phyloP scores from a whole-genome alignment of 1,140 invertebrate genomes.

The Drosophila sechellia region DNA sequence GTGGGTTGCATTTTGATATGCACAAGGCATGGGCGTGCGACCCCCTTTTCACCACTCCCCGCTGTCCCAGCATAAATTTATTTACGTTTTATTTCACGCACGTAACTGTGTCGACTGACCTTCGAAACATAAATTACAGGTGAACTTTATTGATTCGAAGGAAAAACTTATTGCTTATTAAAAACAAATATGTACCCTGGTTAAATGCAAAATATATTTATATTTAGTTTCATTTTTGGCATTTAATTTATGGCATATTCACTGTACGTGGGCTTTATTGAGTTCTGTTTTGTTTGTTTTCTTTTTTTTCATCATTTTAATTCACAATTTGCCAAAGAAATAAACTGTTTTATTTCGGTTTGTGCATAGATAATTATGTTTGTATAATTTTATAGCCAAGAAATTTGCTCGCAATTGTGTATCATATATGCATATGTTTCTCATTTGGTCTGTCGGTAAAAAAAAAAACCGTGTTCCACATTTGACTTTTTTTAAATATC shows the following conservation, averaged over 20 bases:
- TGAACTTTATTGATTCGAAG: background rate
- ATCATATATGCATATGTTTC: constrained; percentile 37
- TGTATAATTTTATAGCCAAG: constrained; percentile 34
- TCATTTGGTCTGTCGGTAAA: constrained; percentile 22
- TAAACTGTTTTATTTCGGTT: constrained; percentile 66
- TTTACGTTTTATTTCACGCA: constrained; percentile 40
- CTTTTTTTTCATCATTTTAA: constrained; percentile 59
- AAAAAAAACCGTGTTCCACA: constrained; percentile 49
- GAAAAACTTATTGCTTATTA: background rate
- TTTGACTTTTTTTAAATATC: constrained; percentile 23
- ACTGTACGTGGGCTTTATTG: background rate
- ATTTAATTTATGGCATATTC: background rate
- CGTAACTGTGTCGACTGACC: constrained; percentile 37
- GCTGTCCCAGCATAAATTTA: constrained; percentile 1
- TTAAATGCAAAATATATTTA: background rate
- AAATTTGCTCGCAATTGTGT: constrained; percentile 44
- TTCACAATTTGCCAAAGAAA: constrained; percentile 44
- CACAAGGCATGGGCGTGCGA: constrained; percentile 24
- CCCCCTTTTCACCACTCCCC: constrained; percentile 5
- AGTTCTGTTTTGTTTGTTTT: constrained; percentile 10
- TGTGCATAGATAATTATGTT: constrained; percentile 61
- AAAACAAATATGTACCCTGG: background rate
- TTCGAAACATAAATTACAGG: constrained; percentile 23
- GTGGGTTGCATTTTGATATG: constrained; percentile 20
- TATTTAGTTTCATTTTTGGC: background rate